phyloP scores from a whole-genome alignment of 2,113 vertebrate genomes.

The Dicentrarchus labrax region DNA sequence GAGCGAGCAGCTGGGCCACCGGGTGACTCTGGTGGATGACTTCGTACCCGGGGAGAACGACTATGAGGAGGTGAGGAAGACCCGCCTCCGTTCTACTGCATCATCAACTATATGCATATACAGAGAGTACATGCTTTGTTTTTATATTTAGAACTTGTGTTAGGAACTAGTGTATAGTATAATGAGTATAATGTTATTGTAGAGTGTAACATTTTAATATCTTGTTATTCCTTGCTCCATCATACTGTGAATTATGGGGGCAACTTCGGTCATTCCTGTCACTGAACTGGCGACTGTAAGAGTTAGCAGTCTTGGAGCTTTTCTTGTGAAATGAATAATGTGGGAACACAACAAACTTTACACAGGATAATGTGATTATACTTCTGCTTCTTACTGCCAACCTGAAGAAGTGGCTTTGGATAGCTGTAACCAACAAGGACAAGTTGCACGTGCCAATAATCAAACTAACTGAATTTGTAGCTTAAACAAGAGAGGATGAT shows the following conservation, averaged over 20 bases:
- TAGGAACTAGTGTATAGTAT: background rate
- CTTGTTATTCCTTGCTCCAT: background rate
- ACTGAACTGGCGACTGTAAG: background rate
- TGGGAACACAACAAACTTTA: background rate
- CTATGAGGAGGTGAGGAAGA: slow-evolving; percentile 92
- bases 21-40: slow-evolving; percentile 91
- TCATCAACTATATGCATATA: background rate
- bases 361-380: background rate
- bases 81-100: background rate
- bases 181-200: background rate
- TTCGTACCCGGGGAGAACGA: slow-evolving; percentile 93
- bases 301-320: background rate
- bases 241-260: background rate
- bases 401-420: background rate
- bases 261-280: background rate
- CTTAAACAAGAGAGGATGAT: background rate
- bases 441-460: background rate
- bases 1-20: slow-evolving; percentile 94
- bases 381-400: background rate
- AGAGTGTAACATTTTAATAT: background rate
- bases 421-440: background rate
- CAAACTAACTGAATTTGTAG: background rate
- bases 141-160: background rate
- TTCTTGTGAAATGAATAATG: background rate
- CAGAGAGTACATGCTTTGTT: background rate